Evolutionary conservation across 2,797 vertebrate genomes (phyloP).

Genomic region (Spondyliosoma cantharus): DNA sequence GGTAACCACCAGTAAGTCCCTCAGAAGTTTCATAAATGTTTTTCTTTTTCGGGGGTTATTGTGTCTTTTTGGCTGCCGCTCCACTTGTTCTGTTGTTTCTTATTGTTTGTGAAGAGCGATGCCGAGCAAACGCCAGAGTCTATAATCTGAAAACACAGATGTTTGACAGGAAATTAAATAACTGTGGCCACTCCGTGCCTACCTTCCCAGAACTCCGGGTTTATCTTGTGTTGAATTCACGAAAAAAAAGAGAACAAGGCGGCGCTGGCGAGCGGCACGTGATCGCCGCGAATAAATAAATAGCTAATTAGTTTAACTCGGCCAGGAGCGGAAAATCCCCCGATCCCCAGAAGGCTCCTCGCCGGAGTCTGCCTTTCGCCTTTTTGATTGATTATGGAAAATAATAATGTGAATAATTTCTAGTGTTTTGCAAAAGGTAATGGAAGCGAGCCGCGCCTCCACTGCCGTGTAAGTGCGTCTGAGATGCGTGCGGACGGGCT

Average conservation of each 20-base stretch:
- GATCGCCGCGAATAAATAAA: slow-evolving; percentile 72
- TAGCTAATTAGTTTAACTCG: slow-evolving; percentile 64
- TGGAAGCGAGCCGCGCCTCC: slow-evolving; percentile 34
- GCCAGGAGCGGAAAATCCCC: slow-evolving; percentile 58
- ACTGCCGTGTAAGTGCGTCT: slow-evolving; percentile 22
- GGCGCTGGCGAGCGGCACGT: slow-evolving; percentile 48
- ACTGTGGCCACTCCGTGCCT: slow-evolving; percentile 58
- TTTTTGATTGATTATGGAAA: slow-evolving; percentile 63
- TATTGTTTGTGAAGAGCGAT: slow-evolving; percentile 63
- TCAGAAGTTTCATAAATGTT: slow-evolving; percentile 58
- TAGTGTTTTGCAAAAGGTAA: slow-evolving; percentile 44
- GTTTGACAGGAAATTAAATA: slow-evolving; percentile 76
- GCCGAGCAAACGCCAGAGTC: slow-evolving; percentile 52
- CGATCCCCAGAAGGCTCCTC: slow-evolving; percentile 33
- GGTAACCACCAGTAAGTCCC: slow-evolving; percentile 27
- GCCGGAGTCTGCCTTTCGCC: slow-evolving; percentile 37
- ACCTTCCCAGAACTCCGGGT: slow-evolving; percentile 73
- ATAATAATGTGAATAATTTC: slow-evolving; percentile 55
- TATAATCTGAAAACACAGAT: slow-evolving; percentile 71
- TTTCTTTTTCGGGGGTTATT: slow-evolving; percentile 47
- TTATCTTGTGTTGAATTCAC: slow-evolving; percentile 72
- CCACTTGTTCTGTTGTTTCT: slow-evolving; percentile 58
- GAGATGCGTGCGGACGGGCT: slow-evolving; percentile 19
- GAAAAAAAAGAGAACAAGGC: slow-evolving; percentile 42
- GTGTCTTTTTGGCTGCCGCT: slow-evolving; percentile 49